Base-by-base conservation (phyloP, 2,888 invertebrate species). In the Phaedon cochleariae region DNA sequence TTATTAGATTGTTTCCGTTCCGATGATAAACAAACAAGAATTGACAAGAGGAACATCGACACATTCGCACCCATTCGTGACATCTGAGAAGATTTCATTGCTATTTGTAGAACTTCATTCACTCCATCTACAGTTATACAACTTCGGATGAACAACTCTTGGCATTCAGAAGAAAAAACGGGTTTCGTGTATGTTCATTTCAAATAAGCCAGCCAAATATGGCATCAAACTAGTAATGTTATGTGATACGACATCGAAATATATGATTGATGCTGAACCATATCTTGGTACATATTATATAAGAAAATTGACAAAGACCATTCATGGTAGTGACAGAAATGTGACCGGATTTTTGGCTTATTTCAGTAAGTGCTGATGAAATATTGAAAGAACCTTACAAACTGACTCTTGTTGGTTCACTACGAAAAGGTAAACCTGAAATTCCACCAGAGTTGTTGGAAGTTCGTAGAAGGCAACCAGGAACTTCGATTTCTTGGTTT, bases 261-360 rank as follows among this genome's bases (percentile, higher is more conserved):
- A 79, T 64, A 74, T 80, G 76, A 63, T 75, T 37, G 72, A 78
- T 65, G 76, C 71, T 22, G 70, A 60, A 48, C 75, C 76, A 41
- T 79, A 79, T 64, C 68, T 72, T 52, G 74, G 66, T 20, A 71
- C 73, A 61, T 76, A 73, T 69, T 77, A 65, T 63, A 66, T 75
- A 20, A 73, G 73, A 62, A 60, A 69, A 49, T 63, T 77, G 18
- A 74, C 69, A 21, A 64, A 71, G 63, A 62, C 74, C 10, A 71
- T 78, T 54, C 72, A 75, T 60, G 76, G 76, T 37, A 69, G 60
- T 29, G 72, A 74, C 41, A 54, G 73, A 53, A 75, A 73, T 62
- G 65, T 74, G 20, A 77, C 75, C 48, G 68, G 79, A 81, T 64
- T 80, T 81, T 65, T 79, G 78, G 79, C 81, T 80, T 59, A 78